Evolutionary conservation across 2,113 vertebrate genomes (phyloP).

Genomic region (mouse (Mus musculus)): DNA sequence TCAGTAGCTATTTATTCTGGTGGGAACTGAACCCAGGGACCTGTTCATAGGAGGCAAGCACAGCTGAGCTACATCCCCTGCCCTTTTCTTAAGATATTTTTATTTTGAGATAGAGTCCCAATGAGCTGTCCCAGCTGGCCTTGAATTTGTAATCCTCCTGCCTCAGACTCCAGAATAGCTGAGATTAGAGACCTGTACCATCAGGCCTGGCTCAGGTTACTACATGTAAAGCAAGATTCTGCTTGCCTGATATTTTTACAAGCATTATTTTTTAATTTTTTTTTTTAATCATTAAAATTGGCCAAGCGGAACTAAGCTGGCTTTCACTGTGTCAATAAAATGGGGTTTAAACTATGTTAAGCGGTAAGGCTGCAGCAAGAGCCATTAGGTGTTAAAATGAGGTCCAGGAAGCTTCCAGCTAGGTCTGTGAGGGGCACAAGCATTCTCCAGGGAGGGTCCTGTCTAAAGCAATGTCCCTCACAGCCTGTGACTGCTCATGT

Average conservation of each 20-base stretch:
- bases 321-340: neutral
- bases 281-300: neutral
- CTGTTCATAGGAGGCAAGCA: neutral
- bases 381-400: neutral
- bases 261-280: neutral
- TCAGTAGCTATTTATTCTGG: neutral
- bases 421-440: no score
- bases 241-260: neutral
- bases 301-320: neutral
- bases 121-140: neutral
- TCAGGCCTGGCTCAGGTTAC: neutral
- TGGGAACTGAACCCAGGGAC: neutral
- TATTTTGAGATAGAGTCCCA: neutral
- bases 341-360: neutral
- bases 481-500: neutral
- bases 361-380: neutral
- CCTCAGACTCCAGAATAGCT: neutral
- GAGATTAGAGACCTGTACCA: neutral
- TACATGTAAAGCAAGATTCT: neutral
- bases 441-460: neutral
- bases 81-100: neutral
- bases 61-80: neutral
- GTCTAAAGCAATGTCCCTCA: neutral
- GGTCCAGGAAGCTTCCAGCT: neutral
- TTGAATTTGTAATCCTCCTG: neutral